Percentiles rank a stretch among this genome's conserved stretches.
Conservation (phyloP, 1,140 invertebrate genomes). For the Matsumurasca onukii region DNA sequence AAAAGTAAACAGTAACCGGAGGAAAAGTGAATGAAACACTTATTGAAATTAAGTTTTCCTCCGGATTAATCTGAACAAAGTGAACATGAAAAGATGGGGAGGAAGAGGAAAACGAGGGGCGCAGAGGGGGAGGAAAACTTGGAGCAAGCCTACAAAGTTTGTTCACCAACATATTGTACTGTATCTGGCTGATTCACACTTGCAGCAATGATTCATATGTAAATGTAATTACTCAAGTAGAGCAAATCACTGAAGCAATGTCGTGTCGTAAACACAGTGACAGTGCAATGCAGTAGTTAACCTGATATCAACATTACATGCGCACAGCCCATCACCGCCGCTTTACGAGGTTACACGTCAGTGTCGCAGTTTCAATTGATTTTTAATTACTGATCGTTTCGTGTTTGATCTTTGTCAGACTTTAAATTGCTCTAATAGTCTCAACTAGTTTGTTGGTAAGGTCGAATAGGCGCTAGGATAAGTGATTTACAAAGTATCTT, state of each 20-base stretch:
- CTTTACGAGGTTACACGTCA: no score
- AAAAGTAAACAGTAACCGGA: constrained; percentile 18
- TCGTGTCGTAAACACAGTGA: no score
- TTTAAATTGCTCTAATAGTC: no score
- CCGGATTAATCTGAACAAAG: constrained; percentile 28
- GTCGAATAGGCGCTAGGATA: no score
- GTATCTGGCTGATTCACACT: constrained; percentile 10
- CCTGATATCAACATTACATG: no score
- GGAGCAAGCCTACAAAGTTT: constrained; percentile 18
- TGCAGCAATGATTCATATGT: constrained; percentile 3
- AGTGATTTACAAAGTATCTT: no score
- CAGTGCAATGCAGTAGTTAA: no score
- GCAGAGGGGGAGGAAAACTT: neutral
- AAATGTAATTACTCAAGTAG: constrained; percentile 5
- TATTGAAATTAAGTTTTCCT: constrained; percentile 31
- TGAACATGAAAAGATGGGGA: constrained; percentile 25
- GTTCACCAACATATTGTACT: constrained; percentile 6
- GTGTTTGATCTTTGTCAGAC: no score
- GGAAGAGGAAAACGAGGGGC: neutral
- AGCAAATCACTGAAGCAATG: neutral
- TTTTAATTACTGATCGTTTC: no score
- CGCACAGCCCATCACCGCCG: no score
- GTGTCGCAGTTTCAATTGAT: no score
- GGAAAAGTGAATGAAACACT: constrained; percentile 22
- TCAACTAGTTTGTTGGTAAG: no score